Conservation (phyloP, 2,113 vertebrate genomes). For the Austrofundulus limnaeus region DNA sequence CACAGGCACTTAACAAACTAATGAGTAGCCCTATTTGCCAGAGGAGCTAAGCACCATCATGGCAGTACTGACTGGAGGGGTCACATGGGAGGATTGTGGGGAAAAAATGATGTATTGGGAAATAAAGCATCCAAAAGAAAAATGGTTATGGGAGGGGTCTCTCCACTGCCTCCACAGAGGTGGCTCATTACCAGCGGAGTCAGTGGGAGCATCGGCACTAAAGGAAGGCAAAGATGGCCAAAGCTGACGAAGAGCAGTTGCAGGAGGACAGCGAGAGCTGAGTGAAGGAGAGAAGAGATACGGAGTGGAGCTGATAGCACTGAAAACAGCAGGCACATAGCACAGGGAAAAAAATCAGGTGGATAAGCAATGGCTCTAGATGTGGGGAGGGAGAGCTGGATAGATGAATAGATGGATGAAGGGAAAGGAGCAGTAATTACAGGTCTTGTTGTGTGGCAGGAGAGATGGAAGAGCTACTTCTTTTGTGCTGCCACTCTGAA, state of each 20-base stretch:
- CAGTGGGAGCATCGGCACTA: constrained; percentile 9
- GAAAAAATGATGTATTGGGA: constrained; percentile 37
- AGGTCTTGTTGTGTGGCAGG: constrained; percentile 44
- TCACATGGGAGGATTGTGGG: background rate
- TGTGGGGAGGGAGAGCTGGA: constrained; percentile 10
- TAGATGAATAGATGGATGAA: constrained; percentile 48
- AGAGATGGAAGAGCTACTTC: constrained; percentile 44
- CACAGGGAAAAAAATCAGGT: constrained; percentile 34
- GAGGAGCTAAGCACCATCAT: constrained; percentile 54
- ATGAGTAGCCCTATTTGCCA: constrained; percentile 60
- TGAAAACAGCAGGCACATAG: background rate
- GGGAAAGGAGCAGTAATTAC: constrained; percentile 53
- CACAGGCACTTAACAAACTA: constrained; percentile 68
- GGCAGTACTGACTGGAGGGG: constrained; percentile 49
- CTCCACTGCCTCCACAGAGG: constrained; percentile 20
- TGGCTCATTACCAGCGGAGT: constrained; percentile 47
- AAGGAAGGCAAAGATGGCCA: constrained; percentile 34
- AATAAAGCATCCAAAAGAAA: constrained; percentile 21
- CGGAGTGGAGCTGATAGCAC: constrained; percentile 14
- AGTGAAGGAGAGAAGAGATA: constrained; percentile 18
- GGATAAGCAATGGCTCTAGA: constrained; percentile 37
- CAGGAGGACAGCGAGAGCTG: constrained; percentile 1
- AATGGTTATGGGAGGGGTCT: constrained; percentile 19
- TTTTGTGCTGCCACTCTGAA: constrained; percentile 55
- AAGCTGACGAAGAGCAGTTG: constrained; percentile 8